Percentiles rank a stretch among this genome's conserved stretches.
These are phyloP conservation scores for Parasteatoda tepidariorum DNA, from an alignment of 1,140 invertebrate species.

Conservation along the genomic window DNA sequence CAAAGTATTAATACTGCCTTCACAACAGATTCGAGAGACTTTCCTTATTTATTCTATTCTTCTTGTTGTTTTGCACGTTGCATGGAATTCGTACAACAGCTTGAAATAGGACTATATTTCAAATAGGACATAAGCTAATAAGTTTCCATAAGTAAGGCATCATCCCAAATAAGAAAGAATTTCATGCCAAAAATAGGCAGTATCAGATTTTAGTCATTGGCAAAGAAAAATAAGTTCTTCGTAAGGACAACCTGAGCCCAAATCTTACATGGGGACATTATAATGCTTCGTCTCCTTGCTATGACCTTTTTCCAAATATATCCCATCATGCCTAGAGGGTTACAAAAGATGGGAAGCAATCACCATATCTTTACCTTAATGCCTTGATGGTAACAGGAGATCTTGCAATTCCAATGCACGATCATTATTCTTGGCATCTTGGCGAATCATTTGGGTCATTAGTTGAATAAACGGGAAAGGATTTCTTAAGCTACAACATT, in stretches of 20 bases:
- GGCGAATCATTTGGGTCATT: slow-evolving; percentile 37
- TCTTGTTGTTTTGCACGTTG: too few relatives aligned
- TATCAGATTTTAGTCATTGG: too few relatives aligned
- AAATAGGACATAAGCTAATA: too few relatives aligned
- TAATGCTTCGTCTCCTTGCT: background rate
- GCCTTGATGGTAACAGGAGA: slow-evolving; percentile 13
- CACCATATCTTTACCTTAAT: slow-evolving; percentile 53
- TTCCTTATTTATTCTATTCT: too few relatives aligned
- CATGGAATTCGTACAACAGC: too few relatives aligned
- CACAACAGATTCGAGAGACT: too few relatives aligned
- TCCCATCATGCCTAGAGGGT: background rate
- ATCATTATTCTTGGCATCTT: slow-evolving; percentile 7
- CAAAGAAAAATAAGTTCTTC: too few relatives aligned
- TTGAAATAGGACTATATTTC: too few relatives aligned
- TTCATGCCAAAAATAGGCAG: too few relatives aligned
- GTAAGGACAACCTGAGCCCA: background rate
- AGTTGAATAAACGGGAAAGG: slow-evolving; percentile 3
- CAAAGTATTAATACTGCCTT: too few relatives aligned
- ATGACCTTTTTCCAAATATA: slow-evolving; percentile 12
- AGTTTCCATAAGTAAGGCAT: too few relatives aligned
- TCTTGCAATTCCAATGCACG: background rate
- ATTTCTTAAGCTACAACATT: background rate
- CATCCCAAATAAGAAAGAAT: too few relatives aligned
- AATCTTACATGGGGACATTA: background rate
- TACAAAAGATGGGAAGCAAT: slow-evolving; percentile 22